Evolutionary conservation across 2,888 invertebrate genomes (phyloP), one percentile per base, ranked within the genome.

Genomic region (Microplitis manilae): DNA sequence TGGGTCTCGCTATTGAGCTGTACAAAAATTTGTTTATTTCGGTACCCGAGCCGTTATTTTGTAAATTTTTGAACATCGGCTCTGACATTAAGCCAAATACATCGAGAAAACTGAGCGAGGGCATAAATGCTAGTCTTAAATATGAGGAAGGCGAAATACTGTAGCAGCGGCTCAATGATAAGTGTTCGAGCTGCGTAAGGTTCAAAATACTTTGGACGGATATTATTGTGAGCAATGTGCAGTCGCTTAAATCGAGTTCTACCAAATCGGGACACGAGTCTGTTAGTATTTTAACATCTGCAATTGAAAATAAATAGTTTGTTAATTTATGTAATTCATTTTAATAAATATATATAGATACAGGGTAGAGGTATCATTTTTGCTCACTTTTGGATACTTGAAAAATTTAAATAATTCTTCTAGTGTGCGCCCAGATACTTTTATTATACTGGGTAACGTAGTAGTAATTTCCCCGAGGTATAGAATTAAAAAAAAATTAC

Each of bases 201-300:
- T 90, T 89, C 65, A 92, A 88, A 67, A 96, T 91, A 85, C 91
- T 90, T 17, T 91, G 90, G 1, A 96, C 90, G n/a, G 93, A 90
- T 70, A 90, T 90, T 9, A 92, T 92, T 0, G 95, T 94, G 5
- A 98, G 90, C 17, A 92, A 91, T 6, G 95, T 94, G 85, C 96
- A 96, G 90, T 98, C 98, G 20, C 97, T 97, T 77, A 97, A 88
- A 91, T 98, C 98, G 81, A 98, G 91, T 89, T 97, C 97, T 64
- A 94, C 90, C 17, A 98, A 91, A 1, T 93, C 91, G 0, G 94
- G 93, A 86, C 96, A 96, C 6, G 93, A 92, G 13, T 87, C 85
- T 0, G 93, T 93, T 71, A 98, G 90, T 8, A 91, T 90, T 6
- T 90, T 87, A 6, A 97, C 91, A 91, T 95, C 97, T 97, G 90